A percentile compares a stretch with the other conserved stretches of the same genome.
phyloP scores from a whole-genome alignment of 2,113 vertebrate genomes.

The Cervus canadensis region DNA sequence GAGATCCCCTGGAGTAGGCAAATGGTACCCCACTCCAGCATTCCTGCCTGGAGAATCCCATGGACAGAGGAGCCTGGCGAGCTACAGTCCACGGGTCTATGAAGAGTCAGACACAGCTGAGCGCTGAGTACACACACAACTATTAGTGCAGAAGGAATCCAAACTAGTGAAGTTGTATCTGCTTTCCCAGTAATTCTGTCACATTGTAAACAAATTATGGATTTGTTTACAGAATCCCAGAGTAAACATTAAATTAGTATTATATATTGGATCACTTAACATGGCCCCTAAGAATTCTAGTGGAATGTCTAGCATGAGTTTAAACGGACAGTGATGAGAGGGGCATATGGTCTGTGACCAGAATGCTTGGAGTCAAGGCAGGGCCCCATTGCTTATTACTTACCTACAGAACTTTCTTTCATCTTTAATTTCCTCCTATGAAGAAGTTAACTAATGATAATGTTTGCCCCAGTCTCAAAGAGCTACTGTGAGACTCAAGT shows the following conservation, averaged over 20 bases:
- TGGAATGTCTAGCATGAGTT: background rate
- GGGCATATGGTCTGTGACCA: background rate
- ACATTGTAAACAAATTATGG: background rate
- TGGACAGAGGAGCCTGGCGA: background rate
- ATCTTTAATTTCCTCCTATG: background rate
- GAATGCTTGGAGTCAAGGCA: accelerated
- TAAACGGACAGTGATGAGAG: background rate
- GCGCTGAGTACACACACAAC: background rate
- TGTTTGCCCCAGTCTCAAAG: background rate
- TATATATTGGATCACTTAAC: background rate
- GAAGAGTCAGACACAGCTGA: background rate
- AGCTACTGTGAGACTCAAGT: background rate
- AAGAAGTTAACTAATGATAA: background rate
- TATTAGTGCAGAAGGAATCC: background rate
- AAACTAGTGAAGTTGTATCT: background rate
- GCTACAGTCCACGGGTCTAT: background rate
- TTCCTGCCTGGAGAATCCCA: background rate
- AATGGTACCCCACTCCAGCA: background rate
- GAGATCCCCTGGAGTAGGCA: accelerated
- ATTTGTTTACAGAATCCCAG: background rate
- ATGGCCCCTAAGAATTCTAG: background rate
- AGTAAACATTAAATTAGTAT: background rate
- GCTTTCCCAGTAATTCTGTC: background rate
- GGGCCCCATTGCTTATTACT: accelerated
- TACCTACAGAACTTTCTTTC: background rate